A percentile compares a stretch with the other conserved stretches of the same genome.
These are phyloP conservation scores for Allophyes oxyacanthae DNA, from an alignment of 2,888 invertebrate species.

Conservation along the genomic window DNA sequence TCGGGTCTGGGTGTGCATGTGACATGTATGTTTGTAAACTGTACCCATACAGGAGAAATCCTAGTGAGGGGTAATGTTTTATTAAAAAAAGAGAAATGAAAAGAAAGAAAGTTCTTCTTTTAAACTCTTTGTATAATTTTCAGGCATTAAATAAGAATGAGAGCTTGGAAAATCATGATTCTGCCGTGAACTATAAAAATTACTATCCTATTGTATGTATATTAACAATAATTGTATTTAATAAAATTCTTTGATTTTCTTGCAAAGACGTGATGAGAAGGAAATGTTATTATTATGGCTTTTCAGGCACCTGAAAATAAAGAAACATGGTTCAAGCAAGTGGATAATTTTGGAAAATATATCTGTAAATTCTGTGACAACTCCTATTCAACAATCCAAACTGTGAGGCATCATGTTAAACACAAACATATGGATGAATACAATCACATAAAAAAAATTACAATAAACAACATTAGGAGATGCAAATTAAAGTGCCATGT, in stretches of 20 bases:
- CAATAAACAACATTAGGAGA: slow-evolving; percentile 12
- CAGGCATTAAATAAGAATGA: background rate
- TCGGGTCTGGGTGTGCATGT: too few species aligned
- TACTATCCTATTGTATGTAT: slow-evolving; percentile 21
- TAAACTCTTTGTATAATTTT: too few species aligned
- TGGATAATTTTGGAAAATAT: slow-evolving; percentile 27
- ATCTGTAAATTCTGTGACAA: slow-evolving; percentile 58
- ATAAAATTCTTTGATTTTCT: too few species aligned
- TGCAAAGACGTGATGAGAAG: too few species aligned
- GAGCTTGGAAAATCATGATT: background rate
- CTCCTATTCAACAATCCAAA: slow-evolving; percentile 56
- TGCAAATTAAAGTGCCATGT: slow-evolving; percentile 43
- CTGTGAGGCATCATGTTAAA: slow-evolving; percentile 41
- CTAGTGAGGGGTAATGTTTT: too few species aligned
- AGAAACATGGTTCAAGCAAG: slow-evolving; percentile 32
- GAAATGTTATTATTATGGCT: background rate
- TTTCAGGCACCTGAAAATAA: slow-evolving; percentile 31
- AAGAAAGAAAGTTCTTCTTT: too few species aligned
- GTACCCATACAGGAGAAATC: too few species aligned
- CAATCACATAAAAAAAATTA: slow-evolving; percentile 8
- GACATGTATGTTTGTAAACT: too few species aligned
- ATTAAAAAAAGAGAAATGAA: too few species aligned
- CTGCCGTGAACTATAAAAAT: slow-evolving; percentile 8
- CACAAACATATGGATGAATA: slow-evolving; percentile 34
- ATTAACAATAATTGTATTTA: too few species aligned